Evolutionary conservation across 2,888 invertebrate genomes (phyloP).

Genomic region (Platynereis dumerilii): DNA sequence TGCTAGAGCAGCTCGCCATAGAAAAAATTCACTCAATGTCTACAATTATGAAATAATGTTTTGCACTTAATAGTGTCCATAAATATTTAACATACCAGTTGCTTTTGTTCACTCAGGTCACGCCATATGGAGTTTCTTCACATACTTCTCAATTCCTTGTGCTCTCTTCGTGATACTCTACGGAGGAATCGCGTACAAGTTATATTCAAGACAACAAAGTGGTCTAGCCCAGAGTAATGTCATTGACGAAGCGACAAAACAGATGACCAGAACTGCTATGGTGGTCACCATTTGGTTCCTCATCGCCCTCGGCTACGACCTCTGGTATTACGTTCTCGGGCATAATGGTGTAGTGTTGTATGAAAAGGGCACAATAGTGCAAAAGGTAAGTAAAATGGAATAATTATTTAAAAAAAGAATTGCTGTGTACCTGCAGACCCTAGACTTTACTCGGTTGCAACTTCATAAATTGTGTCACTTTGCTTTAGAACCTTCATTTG

Average conservation of each 20-base stretch:
- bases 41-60: too few species aligned
- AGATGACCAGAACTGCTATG: conserved; percentile 6
- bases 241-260: conserved; percentile 1
- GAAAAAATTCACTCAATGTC: too few species aligned
- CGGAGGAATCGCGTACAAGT: not conserved
- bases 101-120: too few species aligned
- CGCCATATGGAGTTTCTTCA: too few species aligned
- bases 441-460: too few species aligned
- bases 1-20: too few species aligned
- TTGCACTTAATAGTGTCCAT: too few species aligned
- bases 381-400: not conserved
- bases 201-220: conserved; percentile 3
- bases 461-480: too few species aligned
- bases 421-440: too few species aligned
- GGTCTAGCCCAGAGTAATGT: not conserved
- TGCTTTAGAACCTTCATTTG: too few species aligned
- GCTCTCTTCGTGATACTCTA: not conserved
- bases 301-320: not conserved
- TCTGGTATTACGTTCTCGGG: not conserved
- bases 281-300: not conserved
- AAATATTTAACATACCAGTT: too few species aligned
- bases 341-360: not conserved
- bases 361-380: not conserved
- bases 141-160: not conserved
- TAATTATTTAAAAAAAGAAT: too few species aligned